These are phyloP conservation scores for Herpailurus yagouaroundi DNA, from an alignment of 2,113 vertebrate genomes.

Conservation along the genomic window DNA sequence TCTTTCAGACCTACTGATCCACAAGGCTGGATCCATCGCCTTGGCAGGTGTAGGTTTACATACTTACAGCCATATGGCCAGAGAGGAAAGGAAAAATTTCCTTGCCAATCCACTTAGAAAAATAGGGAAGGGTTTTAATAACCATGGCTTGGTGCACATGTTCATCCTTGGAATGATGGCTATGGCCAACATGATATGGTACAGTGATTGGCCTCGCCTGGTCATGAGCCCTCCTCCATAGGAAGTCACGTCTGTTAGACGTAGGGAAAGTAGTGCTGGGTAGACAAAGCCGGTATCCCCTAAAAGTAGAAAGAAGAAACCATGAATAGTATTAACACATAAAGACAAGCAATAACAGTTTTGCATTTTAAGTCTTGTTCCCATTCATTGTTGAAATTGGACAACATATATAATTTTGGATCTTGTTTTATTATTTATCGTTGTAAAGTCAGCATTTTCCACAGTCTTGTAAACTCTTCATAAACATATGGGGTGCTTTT, in stretches of 20 bases:
- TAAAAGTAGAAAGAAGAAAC: not conserved
- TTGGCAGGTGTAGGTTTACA: not conserved
- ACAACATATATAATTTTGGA: not conserved
- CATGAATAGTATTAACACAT: not conserved
- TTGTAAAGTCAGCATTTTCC: not conserved
- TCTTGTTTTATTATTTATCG: not conserved
- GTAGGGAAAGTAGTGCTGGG: not conserved
- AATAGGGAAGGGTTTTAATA: not conserved
- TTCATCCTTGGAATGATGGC: not conserved
- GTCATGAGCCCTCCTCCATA: not conserved
- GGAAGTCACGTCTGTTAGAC: not conserved
- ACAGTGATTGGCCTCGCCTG: not conserved
- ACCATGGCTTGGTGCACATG: not conserved
- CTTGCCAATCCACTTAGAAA: not conserved
- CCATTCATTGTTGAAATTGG: not conserved
- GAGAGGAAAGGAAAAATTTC: not conserved
- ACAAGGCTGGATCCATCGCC: rapidly evolving
- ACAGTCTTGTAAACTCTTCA: not conserved
- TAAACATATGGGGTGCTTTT: not conserved
- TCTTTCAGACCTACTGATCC: not conserved
- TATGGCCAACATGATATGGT: no score
- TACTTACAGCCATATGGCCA: not conserved
- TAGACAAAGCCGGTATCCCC: not conserved
- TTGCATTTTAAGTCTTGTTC: not conserved
- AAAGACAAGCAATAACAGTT: not conserved